phyloP scores from a whole-genome alignment of 2,888 invertebrate species.

The Euspilapteryx auroguttella region DNA sequence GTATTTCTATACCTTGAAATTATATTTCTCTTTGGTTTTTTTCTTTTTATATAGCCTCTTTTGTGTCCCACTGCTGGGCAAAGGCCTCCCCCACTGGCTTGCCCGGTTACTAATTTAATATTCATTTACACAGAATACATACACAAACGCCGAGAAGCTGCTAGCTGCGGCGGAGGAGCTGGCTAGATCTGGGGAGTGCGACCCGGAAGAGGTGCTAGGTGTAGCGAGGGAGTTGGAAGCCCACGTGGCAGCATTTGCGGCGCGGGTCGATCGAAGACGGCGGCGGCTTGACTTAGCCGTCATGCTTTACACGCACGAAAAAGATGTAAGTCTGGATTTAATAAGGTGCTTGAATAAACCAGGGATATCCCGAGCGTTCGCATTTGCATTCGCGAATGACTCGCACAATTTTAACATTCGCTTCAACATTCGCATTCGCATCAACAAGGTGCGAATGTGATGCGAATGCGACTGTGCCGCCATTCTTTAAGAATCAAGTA shows the following conservation, averaged over 20 bases:
- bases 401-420: no score
- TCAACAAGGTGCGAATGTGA: no score
- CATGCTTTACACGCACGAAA: conserved; percentile 93
- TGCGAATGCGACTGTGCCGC: no score
- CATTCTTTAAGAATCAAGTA: no score
- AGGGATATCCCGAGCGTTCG: background rate
- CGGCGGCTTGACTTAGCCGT: conserved; percentile 91
- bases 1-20: conserved; percentile 1
- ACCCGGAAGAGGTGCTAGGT: conserved; percentile 92
- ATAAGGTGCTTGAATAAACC: no score
- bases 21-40: conserved; percentile 1
- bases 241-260: conserved; percentile 92
- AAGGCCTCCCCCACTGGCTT: no score
- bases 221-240: conserved; percentile 93
- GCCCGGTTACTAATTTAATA: background rate
- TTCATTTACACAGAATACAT: conserved; percentile 85
- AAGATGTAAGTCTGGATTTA: conserved; percentile 77
- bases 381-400: no score
- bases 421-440: no score
- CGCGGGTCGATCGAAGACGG: conserved; percentile 87
- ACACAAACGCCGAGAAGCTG: conserved; percentile 96
- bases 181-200: conserved; percentile 94
- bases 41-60: no score
- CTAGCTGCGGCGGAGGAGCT: conserved; percentile 94
- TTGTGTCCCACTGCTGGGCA: no score